phyloP scores from a whole-genome alignment of 2,797 vertebrate species.

The Taenioides sp. region DNA sequence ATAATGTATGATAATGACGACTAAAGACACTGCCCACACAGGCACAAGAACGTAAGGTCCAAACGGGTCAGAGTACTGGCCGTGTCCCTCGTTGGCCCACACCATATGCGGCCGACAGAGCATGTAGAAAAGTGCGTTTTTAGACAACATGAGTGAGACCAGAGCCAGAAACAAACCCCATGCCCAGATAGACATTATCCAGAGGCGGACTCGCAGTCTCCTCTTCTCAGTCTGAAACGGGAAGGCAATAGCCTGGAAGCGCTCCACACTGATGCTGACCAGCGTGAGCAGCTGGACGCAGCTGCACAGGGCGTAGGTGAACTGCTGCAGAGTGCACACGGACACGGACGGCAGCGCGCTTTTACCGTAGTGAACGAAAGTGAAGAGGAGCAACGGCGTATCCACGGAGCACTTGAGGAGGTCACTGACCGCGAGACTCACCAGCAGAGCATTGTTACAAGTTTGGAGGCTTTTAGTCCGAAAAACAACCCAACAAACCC shows the following conservation, averaged over 20 bases:
- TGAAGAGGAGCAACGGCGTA: conserved; percentile 60
- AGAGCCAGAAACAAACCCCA: conserved; percentile 49
- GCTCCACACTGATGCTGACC: conserved; percentile 69
- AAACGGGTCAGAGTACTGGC: conserved; percentile 46
- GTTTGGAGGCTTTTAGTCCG: conserved; percentile 61
- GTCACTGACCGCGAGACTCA: conserved; percentile 65
- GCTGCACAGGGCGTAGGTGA: conserved; percentile 70
- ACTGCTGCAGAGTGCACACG: conserved; percentile 61
- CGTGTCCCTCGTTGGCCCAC: not conserved
- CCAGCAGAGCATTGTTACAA: conserved; percentile 59
- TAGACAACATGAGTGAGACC: conserved; percentile 49
- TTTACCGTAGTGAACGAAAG: conserved; percentile 28
- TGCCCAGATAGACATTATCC: conserved; percentile 62
- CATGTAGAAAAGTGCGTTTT: conserved; percentile 44
- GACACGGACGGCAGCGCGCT: conserved; percentile 16
- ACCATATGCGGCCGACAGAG: conserved; percentile 42
- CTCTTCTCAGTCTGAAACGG: conserved; percentile 56
- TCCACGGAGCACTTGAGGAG: conserved; percentile 66
- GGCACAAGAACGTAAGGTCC: conserved; percentile 65
- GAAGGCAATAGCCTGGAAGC: conserved; percentile 65
- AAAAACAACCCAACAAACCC: conserved; percentile 66
- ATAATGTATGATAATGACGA: conserved; percentile 64
- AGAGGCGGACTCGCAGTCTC: conserved; percentile 46
- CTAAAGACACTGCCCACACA: conserved; percentile 58
- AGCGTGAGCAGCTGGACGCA: conserved; percentile 70